Conservation (phyloP, 2,113 vertebrate species). For the Oceanodroma tethys region DNA sequence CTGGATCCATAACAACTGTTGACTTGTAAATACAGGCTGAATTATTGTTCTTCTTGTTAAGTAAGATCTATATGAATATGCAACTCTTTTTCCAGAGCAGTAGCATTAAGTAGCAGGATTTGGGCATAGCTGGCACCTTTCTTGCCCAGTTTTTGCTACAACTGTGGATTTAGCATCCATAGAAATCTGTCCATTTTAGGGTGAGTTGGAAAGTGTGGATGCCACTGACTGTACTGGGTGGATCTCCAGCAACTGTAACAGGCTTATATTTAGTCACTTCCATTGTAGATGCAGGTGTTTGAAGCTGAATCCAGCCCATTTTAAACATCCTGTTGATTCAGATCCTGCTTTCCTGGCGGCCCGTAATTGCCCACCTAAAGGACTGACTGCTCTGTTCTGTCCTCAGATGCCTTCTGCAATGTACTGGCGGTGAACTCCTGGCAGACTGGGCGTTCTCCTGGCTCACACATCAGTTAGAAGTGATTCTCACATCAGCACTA, state of each 20-base stretch:
- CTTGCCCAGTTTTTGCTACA: not conserved
- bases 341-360: not conserved
- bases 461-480: not conserved
- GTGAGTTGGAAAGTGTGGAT: not conserved
- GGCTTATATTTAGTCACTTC: not conserved
- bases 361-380: not conserved
- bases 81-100: not conserved
- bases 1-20: not conserved
- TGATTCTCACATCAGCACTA: not conserved
- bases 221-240: not conserved
- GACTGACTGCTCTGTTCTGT: not conserved
- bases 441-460: fast-evolving
- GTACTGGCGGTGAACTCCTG: not conserved
- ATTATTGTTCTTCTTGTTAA: not conserved
- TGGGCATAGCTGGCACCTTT: not conserved
- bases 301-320: not conserved
- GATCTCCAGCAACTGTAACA: not conserved
- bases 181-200: not conserved
- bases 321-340: constrained; percentile 7
- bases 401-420: not conserved
- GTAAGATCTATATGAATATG: not conserved
- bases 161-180: not conserved
- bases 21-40: not conserved
- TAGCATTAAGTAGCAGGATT: not conserved
- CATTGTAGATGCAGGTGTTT: not conserved